These are phyloP conservation scores for Pseudois nayaur DNA, from an alignment of 2,113 vertebrate genomes.

Conservation along the genomic window DNA sequence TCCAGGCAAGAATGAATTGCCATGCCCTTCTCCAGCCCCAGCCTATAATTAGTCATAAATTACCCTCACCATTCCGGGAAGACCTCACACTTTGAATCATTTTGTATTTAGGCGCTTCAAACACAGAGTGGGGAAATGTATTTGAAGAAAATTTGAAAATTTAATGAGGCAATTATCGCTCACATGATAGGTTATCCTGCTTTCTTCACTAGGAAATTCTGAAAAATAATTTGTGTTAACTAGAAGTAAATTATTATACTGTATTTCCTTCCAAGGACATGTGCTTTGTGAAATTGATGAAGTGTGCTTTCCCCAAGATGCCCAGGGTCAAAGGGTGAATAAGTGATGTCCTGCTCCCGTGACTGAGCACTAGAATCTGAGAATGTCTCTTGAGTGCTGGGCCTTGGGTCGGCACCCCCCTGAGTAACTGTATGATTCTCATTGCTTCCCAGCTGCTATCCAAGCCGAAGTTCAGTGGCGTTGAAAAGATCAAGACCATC, in stretches of 20 bases:
- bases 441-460: slow-evolving; percentile 88
- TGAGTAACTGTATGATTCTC: slow-evolving; percentile 11
- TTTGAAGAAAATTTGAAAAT: neutral
- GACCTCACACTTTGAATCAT: neutral
- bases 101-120: neutral
- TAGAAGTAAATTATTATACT: neutral
- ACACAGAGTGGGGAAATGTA: neutral
- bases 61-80: neutral
- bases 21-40: neutral
- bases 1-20: neutral
- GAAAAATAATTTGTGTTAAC: neutral
- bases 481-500: slow-evolving; percentile 99
- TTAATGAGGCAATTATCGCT: neutral
- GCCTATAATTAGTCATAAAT: neutral
- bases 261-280: neutral
- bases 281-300: neutral
- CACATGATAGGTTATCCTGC: neutral
- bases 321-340: neutral
- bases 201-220: neutral
- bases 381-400: neutral
- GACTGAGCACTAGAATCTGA: neutral
- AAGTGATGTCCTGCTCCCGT: no score
- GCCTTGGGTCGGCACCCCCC: neutral
- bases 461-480: slow-evolving; percentile 98
- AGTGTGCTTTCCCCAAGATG: neutral